A percentile compares a stretch with the other conserved stretches of the same genome.
phyloP scores from a whole-genome alignment of 2,113 vertebrate genomes.

The Sebastes schlegelii region DNA sequence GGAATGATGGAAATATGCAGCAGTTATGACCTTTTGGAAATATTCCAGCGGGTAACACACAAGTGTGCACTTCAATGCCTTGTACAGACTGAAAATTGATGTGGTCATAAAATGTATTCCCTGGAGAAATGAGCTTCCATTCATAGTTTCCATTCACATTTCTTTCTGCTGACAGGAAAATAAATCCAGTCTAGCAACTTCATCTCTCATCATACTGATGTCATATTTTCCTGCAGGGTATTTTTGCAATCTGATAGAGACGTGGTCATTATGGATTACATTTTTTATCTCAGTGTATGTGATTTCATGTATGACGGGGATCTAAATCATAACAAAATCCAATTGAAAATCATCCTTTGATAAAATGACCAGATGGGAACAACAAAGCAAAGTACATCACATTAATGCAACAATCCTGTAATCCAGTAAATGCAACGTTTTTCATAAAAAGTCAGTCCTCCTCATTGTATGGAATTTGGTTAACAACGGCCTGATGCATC shows the following conservation, averaged over 20 bases:
- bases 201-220: background rate
- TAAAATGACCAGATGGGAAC: conserved; percentile 1
- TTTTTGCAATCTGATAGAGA: background rate
- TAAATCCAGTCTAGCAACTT: background rate
- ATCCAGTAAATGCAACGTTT: background rate
- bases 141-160: background rate
- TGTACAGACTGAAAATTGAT: background rate
- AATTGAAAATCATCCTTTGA: background rate
- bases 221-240: background rate
- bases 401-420: conserved; percentile 6
- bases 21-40: background rate
- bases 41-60: background rate
- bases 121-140: background rate
- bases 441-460: background rate
- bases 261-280: background rate
- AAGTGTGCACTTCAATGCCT: background rate
- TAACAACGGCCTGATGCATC: background rate
- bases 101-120: background rate
- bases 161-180: background rate
- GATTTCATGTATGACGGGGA: background rate
- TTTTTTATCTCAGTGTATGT: background rate
- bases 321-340: background rate
- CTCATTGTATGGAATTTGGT: background rate
- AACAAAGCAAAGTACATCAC: conserved; percentile 3
- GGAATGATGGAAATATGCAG: background rate